Evolutionary conservation across 2,113 vertebrate species (phyloP), one percentile per base, ranked within the genome.

Genomic region (Miniopterus natalensis): DNA sequence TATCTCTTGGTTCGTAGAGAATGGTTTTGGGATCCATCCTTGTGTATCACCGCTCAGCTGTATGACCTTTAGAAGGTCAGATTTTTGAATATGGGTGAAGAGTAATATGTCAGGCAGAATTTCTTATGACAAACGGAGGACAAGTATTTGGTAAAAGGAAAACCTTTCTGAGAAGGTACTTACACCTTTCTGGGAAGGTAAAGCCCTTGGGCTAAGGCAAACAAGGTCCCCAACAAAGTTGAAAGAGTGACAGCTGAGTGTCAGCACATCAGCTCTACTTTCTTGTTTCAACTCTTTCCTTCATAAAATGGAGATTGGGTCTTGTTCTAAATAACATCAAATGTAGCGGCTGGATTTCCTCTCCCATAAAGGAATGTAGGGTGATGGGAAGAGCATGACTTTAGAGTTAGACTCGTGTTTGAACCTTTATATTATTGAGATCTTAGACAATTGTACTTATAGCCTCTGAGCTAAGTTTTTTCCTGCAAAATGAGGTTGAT

Each of bases 1-100:
- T 81, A 63, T 79, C 83, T 84, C 36, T 57, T 66, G 36, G 84
- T 57, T 70, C 80, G 90, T 77, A 87, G 51, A 80, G 63, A 93
- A 84, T 90, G 42, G 70, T 70, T 81, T 84, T 85, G 63, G 84
- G 65, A 65, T 91, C 21, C 53, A 21, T 66, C 53, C 47, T 86
- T 68, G 51, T 63, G 1, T 84, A 3, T 57, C 49, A 80, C 14
- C 29, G 17, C 59, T 84, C 5, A 40, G 49, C 42, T 9, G n/a
- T 42, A 42, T 88, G 75, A 61, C 6, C 36, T 90, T 94, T 8
- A 70, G 18, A 88, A 88, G 42, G 8, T 85, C 11, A 66, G 31
- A 29, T 63, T 88, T 80, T 45, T 78, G 68, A 73, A 42, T 59
- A 36, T 47, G 42, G 80, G 15, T 78, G 20, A 92, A 88, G 47